Base-by-base conservation (phyloP, 1,140 invertebrate genomes). In the Sycobia sp. region DNA sequence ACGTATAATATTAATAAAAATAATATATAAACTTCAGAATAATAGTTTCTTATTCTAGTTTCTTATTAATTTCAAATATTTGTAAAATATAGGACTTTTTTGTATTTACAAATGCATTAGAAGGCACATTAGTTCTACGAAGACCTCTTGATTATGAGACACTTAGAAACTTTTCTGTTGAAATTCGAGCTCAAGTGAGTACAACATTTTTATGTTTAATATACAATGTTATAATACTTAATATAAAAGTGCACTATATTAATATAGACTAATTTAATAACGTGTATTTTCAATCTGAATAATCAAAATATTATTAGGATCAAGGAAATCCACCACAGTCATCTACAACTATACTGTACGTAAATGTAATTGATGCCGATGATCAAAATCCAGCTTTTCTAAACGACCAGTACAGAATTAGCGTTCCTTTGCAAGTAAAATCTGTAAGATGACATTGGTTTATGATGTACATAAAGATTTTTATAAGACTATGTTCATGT, bases 331-430 rank as follows among this genome's bases (percentile, higher is more conserved):
- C 93, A 11, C 89, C 93, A 0, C 86, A 86, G 64, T 86, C 85
- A 63, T 89, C 89, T 25, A 88, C 91, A 62, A 93, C 92, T 1
- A 80, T 85, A 22, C 83, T 96, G 10, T 86, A 86, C 1, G 88
- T 96, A 0, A 87, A 92, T 57, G 89, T 96, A 3, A 87, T 92
- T 5, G 94, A 97, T 78, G 92, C 93, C 0, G 94, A 97, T 73
- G 94, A 97, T 81, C 94, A 96, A 81, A 96, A 96, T 83, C 94
- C 94, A 4, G 84, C 82, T 54, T 96, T 95, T 79, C 69, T 85
- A 2, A 85, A 89, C 51, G 89, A 94, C 39, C 86, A 90, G 67
- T 96, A 96, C 75, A 87, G 84, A 22, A 86, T 90, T 0, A 78
- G 85, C 16, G 69, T 95, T 53, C 90, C 90, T 0, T 84, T 89